Base-by-base conservation (phyloP, 2,888 invertebrate species). In the Morpho helenor region DNA sequence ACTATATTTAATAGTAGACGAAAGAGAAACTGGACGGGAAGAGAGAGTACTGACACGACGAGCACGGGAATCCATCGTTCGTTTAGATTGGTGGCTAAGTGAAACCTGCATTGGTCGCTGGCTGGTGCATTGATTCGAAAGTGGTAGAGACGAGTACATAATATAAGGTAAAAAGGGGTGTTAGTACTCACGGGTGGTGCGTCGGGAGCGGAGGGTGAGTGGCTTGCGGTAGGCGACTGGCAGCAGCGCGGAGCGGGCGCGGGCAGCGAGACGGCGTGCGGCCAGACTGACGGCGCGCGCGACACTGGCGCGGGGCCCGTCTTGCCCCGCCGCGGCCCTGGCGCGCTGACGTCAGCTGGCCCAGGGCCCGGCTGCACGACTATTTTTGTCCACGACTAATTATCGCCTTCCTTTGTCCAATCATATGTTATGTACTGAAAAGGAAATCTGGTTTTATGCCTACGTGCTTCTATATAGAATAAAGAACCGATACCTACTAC, bases 271-370 rank as follows among this genome's bases (percentile, higher is more conserved):
- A 66, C 67, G 62, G 68, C 87, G 89, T 90, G 88, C 87, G 87
- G 77, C 81, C 84, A 76, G 84, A 77, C 77, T 75, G 89, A 84
- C 87, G 86, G 89, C 89, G 89, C 89, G 87, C 89, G 87, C 89
- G 87, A 82, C 87, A 88, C 89, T 90, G 89, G 84, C 86, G 88
- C 87, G 89, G 89, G 89, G 88, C 90, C 89, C 88, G 87, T 88
- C 85, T 90, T 88, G 87, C 89, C 90, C 89, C 88, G 87, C 87
- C 68, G 72, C 72, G 82, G 83, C 87, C 82, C 85, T 84, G 84
- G 79, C 82, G 79, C 80, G 83, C 74, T 89, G 87, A 89, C 89
- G 89, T 89, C 89, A 89, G 82, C 88, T 86, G 87, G 87, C 87
- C 88, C 89, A 87, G 88, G 89, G 89, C 89, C 88, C 88, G 88